A percentile compares a stretch with the other conserved stretches of the same genome.
These are phyloP conservation scores for Lomographa bimaculata DNA, from an alignment of 2,888 invertebrate species.

Conservation along the genomic window DNA sequence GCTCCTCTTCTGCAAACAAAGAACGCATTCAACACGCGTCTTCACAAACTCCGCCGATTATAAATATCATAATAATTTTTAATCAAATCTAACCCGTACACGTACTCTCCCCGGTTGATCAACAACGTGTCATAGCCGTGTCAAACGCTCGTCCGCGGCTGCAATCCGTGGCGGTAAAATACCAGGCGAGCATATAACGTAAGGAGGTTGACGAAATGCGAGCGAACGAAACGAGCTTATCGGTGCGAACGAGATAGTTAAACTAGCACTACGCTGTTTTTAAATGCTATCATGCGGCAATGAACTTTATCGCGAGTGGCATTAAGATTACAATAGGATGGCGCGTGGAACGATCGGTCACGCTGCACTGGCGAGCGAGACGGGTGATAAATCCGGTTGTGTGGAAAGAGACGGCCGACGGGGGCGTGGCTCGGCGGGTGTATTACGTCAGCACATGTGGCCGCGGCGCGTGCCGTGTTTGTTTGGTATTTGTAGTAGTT, in stretches of 20 bases:
- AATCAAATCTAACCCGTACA: constrained; percentile 19
- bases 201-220: constrained; percentile 45
- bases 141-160: constrained; percentile 77
- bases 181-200: constrained; percentile 69
- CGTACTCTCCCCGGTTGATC: constrained; percentile 47
- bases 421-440: constrained; percentile 58
- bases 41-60: not conserved
- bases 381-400: constrained; percentile 34
- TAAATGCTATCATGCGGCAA: constrained; percentile 36
- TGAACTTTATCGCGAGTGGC: constrained; percentile 37
- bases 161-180: constrained; percentile 81
- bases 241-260: constrained; percentile 46
- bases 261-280: constrained; percentile 36
- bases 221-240: constrained; percentile 46
- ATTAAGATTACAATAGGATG: constrained; percentile 46
- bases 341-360: constrained; percentile 48
- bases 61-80: not conserved
- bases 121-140: constrained; percentile 74
- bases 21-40: constrained; percentile 1
- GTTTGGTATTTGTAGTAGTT: constrained; percentile 60
- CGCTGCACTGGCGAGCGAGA: constrained; percentile 62
- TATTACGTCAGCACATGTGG: constrained; percentile 73
- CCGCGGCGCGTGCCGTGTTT: constrained; percentile 58
- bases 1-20: constrained; percentile 75
- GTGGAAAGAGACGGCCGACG: constrained; percentile 51